Evolutionary conservation across 2,797 vertebrate species (phyloP), one percentile per base, ranked within the genome.

Genomic region (Hephaestus fuliginosus): DNA sequence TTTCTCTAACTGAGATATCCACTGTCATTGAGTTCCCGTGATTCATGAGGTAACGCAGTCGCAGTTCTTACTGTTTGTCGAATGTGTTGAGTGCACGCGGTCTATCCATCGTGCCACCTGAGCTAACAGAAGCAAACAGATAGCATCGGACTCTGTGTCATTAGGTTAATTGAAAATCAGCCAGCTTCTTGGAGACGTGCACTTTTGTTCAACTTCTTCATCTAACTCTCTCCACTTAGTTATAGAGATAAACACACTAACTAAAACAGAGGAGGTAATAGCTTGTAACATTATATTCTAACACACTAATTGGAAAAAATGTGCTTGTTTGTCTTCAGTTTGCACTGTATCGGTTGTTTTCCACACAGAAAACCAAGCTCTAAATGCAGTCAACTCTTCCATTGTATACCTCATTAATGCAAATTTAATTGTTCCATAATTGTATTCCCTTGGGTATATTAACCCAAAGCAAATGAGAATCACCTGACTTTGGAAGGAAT

Each of bases 121-220:
- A 74, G 56, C 52, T 80, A 63, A 84, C 74, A 53, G 85, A 46
- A 48, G 49, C n/a, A 53, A 86, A 70, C 49, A 74, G 86, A 86
- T 85, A 71, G 65, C 52, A 84, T 85, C 81, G 0, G 14, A 46
- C 55, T 80, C 17, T 43, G 5, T 72, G 81, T 80, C 76, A 73
- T 81, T 73, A 76, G 86, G 76, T 80, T 91, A 88, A 91, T 88
- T 89, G 79, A 84, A 91, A 86, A 86, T 68, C 62, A 73, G 51
- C 56, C 7, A 55, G 74, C 74, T 82, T 89, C 73, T 66, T 15
- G 33, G 64, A 84, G 75, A 74, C 65, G 14, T 28, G 53, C 39
- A 36, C 72, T 78, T 84, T 64, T 85, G 43, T 79, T 86, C 65
- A 79, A 62, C 63, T 75, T 71, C 28, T 43, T 82, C 51, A 77